A percentile compares a stretch with the other conserved stretches of the same genome.
phyloP scores from a whole-genome alignment of 2,888 invertebrate species.

The Poecilus cupreus region DNA sequence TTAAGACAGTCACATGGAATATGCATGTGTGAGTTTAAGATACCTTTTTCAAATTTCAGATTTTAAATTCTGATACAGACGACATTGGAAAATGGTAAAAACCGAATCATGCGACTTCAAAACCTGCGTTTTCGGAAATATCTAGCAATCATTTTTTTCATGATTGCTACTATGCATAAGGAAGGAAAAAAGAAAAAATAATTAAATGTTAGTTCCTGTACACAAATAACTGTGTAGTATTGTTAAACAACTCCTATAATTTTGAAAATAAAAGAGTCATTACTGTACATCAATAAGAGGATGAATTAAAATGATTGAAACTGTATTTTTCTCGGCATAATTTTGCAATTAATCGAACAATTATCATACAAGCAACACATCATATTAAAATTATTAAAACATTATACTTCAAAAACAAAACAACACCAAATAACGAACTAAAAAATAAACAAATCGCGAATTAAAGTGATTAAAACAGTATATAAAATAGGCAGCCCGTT shows the following conservation, averaged over 20 bases:
- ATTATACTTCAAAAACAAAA: no score
- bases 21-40: no score
- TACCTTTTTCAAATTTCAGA: no score
- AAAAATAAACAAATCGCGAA: background rate
- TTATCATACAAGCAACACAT: background rate
- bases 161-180: no score
- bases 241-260: background rate
- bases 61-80: no score
- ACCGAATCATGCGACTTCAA: no score
- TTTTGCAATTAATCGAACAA: background rate
- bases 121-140: no score
- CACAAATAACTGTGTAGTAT: constrained; percentile 1
- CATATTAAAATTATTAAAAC: no score
- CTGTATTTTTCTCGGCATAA: background rate
- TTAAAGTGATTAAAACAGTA: constrained; percentile 1
- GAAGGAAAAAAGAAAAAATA: background rate
- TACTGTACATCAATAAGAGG: constrained; percentile 15
- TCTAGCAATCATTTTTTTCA: no score
- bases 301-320: constrained; percentile 5
- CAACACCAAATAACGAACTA: no score
- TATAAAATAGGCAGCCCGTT: background rate
- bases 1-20: no score
- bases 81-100: no score
- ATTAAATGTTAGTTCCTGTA: constrained; percentile 2
- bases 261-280: constrained; percentile 8